These are phyloP conservation scores for Pipistrellus pipistrellus DNA, from an alignment of 2,797 vertebrate genomes.

Conservation along the genomic window DNA sequence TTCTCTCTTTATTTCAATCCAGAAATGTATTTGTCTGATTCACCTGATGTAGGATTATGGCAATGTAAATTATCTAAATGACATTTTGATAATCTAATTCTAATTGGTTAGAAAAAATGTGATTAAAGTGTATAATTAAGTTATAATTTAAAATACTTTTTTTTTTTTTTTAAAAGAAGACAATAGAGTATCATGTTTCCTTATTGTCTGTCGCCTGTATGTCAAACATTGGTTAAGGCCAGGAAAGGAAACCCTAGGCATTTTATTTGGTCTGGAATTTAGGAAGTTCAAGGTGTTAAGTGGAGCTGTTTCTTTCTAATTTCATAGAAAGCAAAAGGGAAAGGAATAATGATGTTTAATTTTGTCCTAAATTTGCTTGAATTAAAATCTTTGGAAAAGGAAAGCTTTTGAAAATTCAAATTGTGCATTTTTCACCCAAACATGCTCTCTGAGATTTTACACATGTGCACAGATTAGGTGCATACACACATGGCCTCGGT, in stretches of 20 bases:
- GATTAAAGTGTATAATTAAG: conserved; percentile 68
- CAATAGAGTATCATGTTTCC: conserved; percentile 44
- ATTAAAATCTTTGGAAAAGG: not conserved
- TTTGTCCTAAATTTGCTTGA: conserved; percentile 36
- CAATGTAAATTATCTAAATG: conserved; percentile 70
- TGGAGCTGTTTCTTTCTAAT: conserved; percentile 52
- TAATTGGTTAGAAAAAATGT: conserved; percentile 72
- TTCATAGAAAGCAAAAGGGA: conserved; percentile 59
- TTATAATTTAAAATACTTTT: conserved; percentile 59
- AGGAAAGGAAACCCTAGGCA: not conserved
- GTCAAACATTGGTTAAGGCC: conserved; percentile 20
- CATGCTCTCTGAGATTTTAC: not conserved
- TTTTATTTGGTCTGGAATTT: conserved; percentile 11
- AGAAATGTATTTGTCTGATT: conserved; percentile 85
- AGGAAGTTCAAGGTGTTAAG: not conserved
- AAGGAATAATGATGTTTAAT: conserved; percentile 40
- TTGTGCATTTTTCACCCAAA: not conserved
- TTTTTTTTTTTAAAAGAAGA: conserved; percentile 16
- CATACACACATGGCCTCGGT: not conserved
- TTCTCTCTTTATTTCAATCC: conserved; percentile 88
- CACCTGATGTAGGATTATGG: conserved; percentile 68
- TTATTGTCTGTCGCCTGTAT: conserved; percentile 21
- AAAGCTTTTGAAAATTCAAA: conserved; percentile 56
- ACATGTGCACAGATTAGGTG: not conserved
- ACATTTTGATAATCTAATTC: conserved; percentile 71